Evolutionary conservation across 2,888 invertebrate species (phyloP).

Genomic region (Sacculina carcini): DNA sequence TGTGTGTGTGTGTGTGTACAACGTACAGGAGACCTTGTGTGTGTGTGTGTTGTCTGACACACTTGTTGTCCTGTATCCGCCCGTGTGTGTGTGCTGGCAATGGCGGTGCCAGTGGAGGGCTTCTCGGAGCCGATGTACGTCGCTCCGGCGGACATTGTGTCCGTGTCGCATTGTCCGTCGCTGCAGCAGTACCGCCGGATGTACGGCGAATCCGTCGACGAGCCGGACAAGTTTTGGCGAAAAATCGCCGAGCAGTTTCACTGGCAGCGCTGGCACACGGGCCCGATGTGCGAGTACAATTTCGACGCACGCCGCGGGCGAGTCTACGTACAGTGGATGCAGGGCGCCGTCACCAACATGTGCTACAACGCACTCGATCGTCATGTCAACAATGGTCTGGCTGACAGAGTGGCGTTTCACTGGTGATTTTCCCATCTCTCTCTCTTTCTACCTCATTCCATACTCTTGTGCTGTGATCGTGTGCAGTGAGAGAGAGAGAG

Average conservation of each 20-base stretch:
- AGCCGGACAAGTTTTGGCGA: slow-evolving; percentile 77
- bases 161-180: slow-evolving; percentile 29
- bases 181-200: slow-evolving; percentile 51
- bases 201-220: slow-evolving; percentile 58
- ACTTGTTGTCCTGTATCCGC: too few species aligned
- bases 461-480: too few species aligned
- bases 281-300: slow-evolving; percentile 63
- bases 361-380: slow-evolving; percentile 85
- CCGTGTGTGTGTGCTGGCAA: too few species aligned
- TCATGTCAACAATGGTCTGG: slow-evolving; percentile 61
- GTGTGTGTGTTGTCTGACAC: too few species aligned
- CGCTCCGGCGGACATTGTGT: neutral
- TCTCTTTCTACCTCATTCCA: neutral
- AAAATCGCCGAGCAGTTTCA: slow-evolving; percentile 75
- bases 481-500: too few species aligned
- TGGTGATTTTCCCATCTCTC: slow-evolving; percentile 40
- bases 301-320: slow-evolving; percentile 69
- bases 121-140: neutral
- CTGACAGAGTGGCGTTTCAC: slow-evolving; percentile 73
- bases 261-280: slow-evolving; percentile 51
- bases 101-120: too few species aligned
- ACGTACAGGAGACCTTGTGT: too few species aligned
- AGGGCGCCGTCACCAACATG: slow-evolving; percentile 78
- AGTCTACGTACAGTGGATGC: slow-evolving; percentile 79
- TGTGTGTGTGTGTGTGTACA: too few species aligned